A percentile compares a stretch with the other conserved stretches of the same genome.
phyloP scores from a whole-genome alignment of 2,797 vertebrate genomes.

The Chaunax sp. region DNA sequence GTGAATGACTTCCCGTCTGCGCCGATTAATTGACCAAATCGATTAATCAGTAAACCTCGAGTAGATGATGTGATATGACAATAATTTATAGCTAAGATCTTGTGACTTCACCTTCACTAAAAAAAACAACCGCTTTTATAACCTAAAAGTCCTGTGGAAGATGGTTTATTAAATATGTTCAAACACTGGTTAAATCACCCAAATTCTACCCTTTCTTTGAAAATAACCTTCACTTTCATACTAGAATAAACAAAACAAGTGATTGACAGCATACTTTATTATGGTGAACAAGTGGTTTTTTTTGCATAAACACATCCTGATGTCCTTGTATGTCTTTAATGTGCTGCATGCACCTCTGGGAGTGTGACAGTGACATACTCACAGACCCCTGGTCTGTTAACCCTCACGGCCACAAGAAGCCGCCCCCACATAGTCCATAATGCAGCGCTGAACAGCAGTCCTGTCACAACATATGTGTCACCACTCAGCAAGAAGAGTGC shows the following conservation, averaged over 20 bases:
- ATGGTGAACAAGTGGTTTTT: too few relatives aligned
- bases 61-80: conserved; percentile 25
- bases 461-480: conserved; percentile 74
- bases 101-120: conserved; percentile 22
- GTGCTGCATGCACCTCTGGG: conserved; percentile 55
- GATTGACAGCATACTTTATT: too few relatives aligned
- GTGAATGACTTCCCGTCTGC: too few relatives aligned
- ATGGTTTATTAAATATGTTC: conserved; percentile 23
- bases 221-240: conserved; percentile 2
- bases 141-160: background rate
- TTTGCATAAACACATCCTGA: conserved; percentile 1
- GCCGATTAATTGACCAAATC: too few relatives aligned
- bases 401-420: conserved; percentile 64
- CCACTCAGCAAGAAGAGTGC: conserved; percentile 51
- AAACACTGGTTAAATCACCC: conserved; percentile 11
- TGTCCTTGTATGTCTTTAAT: conserved; percentile 39
- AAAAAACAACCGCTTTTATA: conserved; percentile 24
- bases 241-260: background rate
- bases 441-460: conserved; percentile 38
- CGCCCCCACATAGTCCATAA: conserved; percentile 51
- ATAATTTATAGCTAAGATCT: conserved; percentile 48
- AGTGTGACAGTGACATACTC: conserved; percentile 30
- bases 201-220: background rate
- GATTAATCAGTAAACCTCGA: too few relatives aligned
- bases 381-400: conserved; percentile 49